A percentile compares a stretch with the other conserved stretches of the same genome.
Conservation (phyloP, 2,888 invertebrate species). For the Drosophila pseudotalamancana region DNA sequence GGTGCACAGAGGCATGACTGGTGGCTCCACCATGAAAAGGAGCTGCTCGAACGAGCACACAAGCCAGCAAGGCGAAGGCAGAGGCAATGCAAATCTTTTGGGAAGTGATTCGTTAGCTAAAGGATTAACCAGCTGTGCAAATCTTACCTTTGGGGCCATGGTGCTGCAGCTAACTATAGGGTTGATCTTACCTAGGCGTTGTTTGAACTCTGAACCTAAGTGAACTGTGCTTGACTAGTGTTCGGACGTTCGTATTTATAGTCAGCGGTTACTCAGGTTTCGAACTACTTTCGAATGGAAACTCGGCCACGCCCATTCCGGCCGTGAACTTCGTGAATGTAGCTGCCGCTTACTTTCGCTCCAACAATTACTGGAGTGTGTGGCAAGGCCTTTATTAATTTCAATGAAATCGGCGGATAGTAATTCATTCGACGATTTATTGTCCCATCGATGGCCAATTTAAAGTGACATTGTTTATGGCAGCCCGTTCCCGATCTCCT, state of each 20-base stretch:
- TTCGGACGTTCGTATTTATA: conserved; percentile 55
- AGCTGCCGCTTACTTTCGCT: conserved; percentile 52
- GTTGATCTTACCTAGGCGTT: conserved; percentile 56
- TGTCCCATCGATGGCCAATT: conserved; percentile 79
- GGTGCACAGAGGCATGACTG: conserved; percentile 72
- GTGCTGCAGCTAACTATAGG: conserved; percentile 51
- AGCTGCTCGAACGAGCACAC: conserved; percentile 46
- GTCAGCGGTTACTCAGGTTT: not conserved
- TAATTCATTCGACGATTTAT: conserved; percentile 79
- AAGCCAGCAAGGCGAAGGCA: conserved; percentile 53
- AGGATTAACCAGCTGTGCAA: not conserved
- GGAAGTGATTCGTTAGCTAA: not conserved
- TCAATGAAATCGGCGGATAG: conserved; percentile 62
- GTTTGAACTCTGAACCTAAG: conserved; percentile 54
- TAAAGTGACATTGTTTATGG: conserved; percentile 80
- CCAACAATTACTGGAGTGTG: conserved; percentile 27
- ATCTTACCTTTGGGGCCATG: conserved; percentile 72
- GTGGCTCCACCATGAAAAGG: conserved; percentile 65
- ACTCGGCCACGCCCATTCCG: conserved; percentile 44
- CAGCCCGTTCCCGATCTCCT: conserved; percentile 32
- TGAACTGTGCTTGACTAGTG: conserved; percentile 56
- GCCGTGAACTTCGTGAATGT: conserved; percentile 40
- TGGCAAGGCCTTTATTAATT: conserved; percentile 39
- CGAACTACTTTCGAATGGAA: conserved; percentile 51
- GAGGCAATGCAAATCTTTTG: conserved; percentile 43